Evolutionary conservation across 2,888 invertebrate genomes (phyloP), one percentile per base, ranked within the genome.

Genomic region (Synergus umbraculus): DNA sequence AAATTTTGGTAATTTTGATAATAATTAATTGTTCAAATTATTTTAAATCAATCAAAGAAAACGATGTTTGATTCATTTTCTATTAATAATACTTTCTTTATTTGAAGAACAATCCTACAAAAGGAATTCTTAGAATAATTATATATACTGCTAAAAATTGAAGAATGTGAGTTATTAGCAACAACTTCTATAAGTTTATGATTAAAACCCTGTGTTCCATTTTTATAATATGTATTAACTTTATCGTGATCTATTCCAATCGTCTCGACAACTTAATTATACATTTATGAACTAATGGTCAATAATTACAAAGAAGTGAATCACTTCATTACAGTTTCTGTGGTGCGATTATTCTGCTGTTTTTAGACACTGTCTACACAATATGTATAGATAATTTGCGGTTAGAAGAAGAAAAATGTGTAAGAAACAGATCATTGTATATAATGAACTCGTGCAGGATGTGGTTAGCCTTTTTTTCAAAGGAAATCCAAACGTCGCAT

Each of bases 221-320:
- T 73, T 54, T 73, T 73, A 54, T 7, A 37, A 37, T 37, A 37
- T 37, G 37, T 4, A 37, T 54, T 54, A 54, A 37, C 37, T 37
- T 37, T 15, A 73, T 54, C 54, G 49, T 54, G 37, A 73, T 73
- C n/a, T n/a, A 41, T 37, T 49, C n/a, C n/a, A 54, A 54, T 9
- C 49, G 49, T 69, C 49, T 73, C n/a, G 73, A 73, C 73, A 54
- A 37, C 49, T 37, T 73, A 29, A 73, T 73, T 73, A 73, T 73
- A 73, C n/a, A 73, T 41, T 73, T 54, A 73, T 73, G 12, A 73
- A 73, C 73, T 73, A 73, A 73, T 54, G 49, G 41, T 5, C 54
- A 73, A 18, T 73, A 37, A 73, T 73, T 54, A n/a, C 49, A 54
- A 29, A 37, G 29, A n/a, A 73, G 54, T 73, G 73, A 73, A 73